These are phyloP conservation scores for Trimorus sp. DNA, from an alignment of 2,888 invertebrate species.

Conservation along the genomic window DNA sequence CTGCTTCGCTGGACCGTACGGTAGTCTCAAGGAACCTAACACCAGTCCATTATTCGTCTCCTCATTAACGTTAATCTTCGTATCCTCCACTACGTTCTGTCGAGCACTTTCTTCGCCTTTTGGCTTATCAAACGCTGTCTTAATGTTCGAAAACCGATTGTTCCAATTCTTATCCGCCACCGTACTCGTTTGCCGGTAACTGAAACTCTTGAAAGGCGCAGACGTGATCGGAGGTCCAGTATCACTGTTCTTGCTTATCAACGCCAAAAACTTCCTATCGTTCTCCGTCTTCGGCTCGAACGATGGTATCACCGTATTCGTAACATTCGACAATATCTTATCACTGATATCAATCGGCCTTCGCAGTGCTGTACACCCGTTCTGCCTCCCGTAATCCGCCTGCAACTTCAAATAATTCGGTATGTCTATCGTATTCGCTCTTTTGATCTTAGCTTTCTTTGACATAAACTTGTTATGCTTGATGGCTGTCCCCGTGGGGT, in stretches of 20 bases:
- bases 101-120: constrained; percentile 7
- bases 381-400: constrained; percentile 74
- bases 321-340: constrained; percentile 78
- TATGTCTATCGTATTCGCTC: constrained; percentile 94
- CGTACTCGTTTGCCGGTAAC: constrained; percentile 70
- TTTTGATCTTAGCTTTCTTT: constrained; percentile 90
- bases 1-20: constrained; percentile 48
- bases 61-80: too few relatives aligned
- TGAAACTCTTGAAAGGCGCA: constrained; percentile 74
- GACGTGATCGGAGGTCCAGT: constrained; percentile 52
- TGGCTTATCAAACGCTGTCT: constrained; percentile 88
- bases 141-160: constrained; percentile 91
- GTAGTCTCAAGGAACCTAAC: constrained; percentile 50
- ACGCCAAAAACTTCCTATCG: constrained; percentile 91
- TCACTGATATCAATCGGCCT: constrained; percentile 84
- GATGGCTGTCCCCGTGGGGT: constrained; percentile 19
- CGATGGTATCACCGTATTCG: constrained; percentile 83
- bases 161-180: constrained; percentile 87
- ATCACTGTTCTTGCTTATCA: constrained; percentile 88
- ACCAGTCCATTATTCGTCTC: not conserved
- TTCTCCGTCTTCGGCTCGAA: constrained; percentile 93
- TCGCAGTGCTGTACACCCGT: constrained; percentile 82
- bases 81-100: too few relatives aligned
- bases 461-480: constrained; percentile 82
- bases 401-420: constrained; percentile 84